Evolutionary conservation across 2,888 invertebrate species (phyloP).

Genomic region (Drosophila kokeensis): DNA sequence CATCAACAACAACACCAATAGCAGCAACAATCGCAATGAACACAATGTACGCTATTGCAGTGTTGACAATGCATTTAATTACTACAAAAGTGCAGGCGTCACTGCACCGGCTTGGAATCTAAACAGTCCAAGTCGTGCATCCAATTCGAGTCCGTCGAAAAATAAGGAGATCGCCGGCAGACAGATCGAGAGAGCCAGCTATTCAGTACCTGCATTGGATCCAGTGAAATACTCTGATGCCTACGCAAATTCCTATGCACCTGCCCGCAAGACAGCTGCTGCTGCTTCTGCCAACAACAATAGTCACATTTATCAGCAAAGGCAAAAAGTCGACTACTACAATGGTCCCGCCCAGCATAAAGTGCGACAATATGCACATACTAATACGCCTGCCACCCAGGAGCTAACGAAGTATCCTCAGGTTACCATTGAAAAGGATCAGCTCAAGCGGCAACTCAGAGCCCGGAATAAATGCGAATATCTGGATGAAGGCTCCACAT

Average conservation of each 20-base stretch:
- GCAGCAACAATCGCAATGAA: slow-evolving; percentile 30
- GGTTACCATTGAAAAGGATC: slow-evolving; percentile 44
- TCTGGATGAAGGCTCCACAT: slow-evolving; percentile 48
- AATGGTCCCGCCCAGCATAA: slow-evolving; percentile 28
- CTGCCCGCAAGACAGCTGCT: slow-evolving; percentile 20
- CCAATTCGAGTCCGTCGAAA: slow-evolving; percentile 58
- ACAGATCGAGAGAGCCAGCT: slow-evolving; percentile 39
- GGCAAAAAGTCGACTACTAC: slow-evolving; percentile 46
- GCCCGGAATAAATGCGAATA: slow-evolving; percentile 40
- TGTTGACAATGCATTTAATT: slow-evolving; percentile 67
- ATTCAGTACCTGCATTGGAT: slow-evolving; percentile 41
- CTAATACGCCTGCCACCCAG: slow-evolving; percentile 28
- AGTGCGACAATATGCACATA: slow-evolving; percentile 36
- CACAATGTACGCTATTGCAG: slow-evolving; percentile 42
- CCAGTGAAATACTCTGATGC: slow-evolving; percentile 46
- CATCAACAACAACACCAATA: slow-evolving; percentile 24
- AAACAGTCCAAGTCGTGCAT: slow-evolving; percentile 45
- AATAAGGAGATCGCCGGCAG: slow-evolving; percentile 15
- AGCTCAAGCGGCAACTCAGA: slow-evolving; percentile 53
- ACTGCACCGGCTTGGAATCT: slow-evolving; percentile 38
- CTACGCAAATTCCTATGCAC: slow-evolving; percentile 24
- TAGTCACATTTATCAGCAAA: slow-evolving; percentile 45
- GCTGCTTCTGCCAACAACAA: slow-evolving; percentile 40
- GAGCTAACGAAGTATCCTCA: slow-evolving; percentile 30
- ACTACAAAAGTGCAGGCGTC: slow-evolving; percentile 49